Conservation (phyloP, 2,797 vertebrate species). For the Perodicticus potto region DNA sequence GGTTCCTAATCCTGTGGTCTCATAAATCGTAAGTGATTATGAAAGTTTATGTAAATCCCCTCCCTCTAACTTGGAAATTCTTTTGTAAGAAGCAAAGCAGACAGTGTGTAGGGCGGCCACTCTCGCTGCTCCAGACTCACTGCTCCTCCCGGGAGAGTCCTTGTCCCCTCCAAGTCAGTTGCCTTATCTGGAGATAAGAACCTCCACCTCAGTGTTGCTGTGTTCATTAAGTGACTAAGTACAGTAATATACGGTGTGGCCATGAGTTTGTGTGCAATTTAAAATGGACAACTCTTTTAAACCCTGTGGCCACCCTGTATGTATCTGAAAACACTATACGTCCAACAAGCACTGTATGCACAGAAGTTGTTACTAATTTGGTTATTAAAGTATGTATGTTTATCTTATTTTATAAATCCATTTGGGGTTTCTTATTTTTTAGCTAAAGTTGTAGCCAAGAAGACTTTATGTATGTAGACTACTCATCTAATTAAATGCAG, state of each 20-base stretch:
- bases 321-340: neutral
- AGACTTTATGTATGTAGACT: neutral
- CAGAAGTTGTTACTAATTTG: neutral
- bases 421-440: slow-evolving; percentile 16
- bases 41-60: neutral
- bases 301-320: neutral
- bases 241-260: neutral
- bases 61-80: neutral
- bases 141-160: neutral
- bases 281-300: no score
- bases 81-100: neutral
- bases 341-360: neutral
- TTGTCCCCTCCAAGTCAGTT: neutral
- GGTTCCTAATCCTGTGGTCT: neutral
- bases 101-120: neutral
- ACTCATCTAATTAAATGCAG: neutral
- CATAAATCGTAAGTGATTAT: neutral
- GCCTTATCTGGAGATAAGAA: neutral
- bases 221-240: slow-evolving; percentile 21
- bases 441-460: neutral
- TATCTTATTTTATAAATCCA: slow-evolving; percentile 24
- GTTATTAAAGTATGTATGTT: neutral
- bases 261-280: no score
- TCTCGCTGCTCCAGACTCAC: no score
- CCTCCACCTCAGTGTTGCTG: neutral